These are phyloP conservation scores for Pyralis farinalis DNA, from an alignment of 2,888 invertebrate species.

Conservation along the genomic window DNA sequence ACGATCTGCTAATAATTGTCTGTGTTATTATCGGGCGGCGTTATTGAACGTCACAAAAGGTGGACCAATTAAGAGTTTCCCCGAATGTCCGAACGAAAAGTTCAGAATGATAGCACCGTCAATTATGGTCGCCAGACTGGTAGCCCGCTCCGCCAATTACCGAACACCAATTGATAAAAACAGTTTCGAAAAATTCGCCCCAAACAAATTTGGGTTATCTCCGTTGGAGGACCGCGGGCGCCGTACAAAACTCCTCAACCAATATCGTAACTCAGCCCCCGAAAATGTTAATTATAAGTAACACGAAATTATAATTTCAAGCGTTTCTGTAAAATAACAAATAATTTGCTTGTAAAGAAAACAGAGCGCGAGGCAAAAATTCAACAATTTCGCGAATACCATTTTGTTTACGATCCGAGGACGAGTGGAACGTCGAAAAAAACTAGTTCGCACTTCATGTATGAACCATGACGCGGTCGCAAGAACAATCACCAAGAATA, in stretches of 20 bases:
- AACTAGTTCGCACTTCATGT: conserved; percentile 79
- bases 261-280: conserved; percentile 46
- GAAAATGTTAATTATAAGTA: conserved; percentile 59
- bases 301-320: conserved; percentile 45
- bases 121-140: conserved; percentile 64
- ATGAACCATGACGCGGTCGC: conserved; percentile 77
- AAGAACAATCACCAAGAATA: conserved; percentile 77
- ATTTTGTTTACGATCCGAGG: conserved; percentile 57
- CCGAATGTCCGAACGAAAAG: conserved; percentile 72
- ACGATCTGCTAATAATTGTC: conserved; percentile 71
- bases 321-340: conserved; percentile 27
- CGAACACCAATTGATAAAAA: conserved; percentile 72
- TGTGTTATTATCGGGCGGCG: conserved; percentile 73
- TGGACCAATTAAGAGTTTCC: conserved; percentile 79
- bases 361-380: conserved; percentile 42
- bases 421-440: conserved; percentile 53
- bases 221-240: conserved; percentile 45
- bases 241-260: conserved; percentile 37
- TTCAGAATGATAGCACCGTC: conserved; percentile 76
- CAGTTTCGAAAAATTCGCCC: conserved; percentile 67
- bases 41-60: conserved; percentile 74
- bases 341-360: conserved; percentile 36
- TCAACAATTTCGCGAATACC: conserved; percentile 55
- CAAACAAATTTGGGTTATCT: conserved; percentile 73
- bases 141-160: conserved; percentile 68